Percentiles rank a stretch among this genome's conserved stretches.
These are phyloP conservation scores for Mizuhopecten yessoensis DNA, from an alignment of 1,140 invertebrate species.

Conservation along the genomic window DNA sequence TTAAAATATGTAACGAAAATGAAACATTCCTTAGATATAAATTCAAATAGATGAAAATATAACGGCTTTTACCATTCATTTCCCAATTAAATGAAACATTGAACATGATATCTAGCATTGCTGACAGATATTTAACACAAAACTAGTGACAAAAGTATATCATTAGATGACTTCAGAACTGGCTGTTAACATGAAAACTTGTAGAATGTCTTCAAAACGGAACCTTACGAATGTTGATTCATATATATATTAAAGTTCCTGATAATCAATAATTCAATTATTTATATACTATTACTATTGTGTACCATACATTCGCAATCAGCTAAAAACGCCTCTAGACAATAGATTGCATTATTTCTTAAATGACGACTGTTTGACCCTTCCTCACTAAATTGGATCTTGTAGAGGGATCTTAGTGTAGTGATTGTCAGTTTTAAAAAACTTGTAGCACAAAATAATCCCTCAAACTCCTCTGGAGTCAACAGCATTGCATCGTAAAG, in stretches of 20 bases:
- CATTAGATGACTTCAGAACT: no score
- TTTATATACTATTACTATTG: neutral
- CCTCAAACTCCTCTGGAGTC: no score
- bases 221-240: no score
- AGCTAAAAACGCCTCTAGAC: slow-evolving; percentile 11
- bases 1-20: neutral
- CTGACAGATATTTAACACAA: neutral
- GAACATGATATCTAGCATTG: neutral
- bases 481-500: no score
- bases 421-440: neutral
- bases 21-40: neutral
- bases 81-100: neutral
- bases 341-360: slow-evolving; percentile 20
- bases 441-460: no score
- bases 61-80: no score
- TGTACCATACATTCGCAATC: neutral
- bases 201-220: no score
- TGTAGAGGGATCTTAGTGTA: neutral
- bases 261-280: no score
- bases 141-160: no score
- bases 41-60: neutral
- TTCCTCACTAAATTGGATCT: slow-evolving; percentile 14
- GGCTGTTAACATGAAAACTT: no score
- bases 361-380: neutral
- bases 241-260: no score